phyloP scores from a whole-genome alignment of 1,140 invertebrate species.

The Hyposmocoma kahamanoa region DNA sequence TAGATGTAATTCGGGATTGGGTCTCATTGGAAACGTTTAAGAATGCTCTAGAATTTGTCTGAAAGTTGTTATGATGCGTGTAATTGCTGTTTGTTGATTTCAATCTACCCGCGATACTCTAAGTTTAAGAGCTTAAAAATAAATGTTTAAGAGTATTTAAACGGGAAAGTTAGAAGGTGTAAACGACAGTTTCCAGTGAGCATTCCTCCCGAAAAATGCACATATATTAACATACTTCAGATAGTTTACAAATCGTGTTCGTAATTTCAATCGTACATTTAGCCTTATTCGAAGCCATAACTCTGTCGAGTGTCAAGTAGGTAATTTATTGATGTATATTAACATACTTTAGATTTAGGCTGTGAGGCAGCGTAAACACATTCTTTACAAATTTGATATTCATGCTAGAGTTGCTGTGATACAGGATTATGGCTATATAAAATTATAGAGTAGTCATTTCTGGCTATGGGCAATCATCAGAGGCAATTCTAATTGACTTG shows the following conservation, averaged over 20 bases:
- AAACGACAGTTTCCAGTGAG: neutral
- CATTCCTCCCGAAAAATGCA: conserved; percentile 33
- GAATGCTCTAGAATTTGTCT: too few species aligned
- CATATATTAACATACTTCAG: conserved; percentile 34
- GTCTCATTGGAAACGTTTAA: too few species aligned
- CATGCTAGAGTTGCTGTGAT: conserved; percentile 73
- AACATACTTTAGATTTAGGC: conserved; percentile 60
- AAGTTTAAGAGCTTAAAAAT: too few species aligned
- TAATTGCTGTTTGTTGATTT: too few species aligned
- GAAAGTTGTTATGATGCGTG: too few species aligned
- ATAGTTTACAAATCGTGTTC: conserved; percentile 46
- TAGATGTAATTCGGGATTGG: too few species aligned
- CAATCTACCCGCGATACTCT: too few species aligned
- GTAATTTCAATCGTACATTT: conserved; percentile 46
- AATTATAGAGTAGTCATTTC: conserved; percentile 43
- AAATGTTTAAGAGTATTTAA: too few species aligned
- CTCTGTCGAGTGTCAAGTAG: conserved; percentile 25
- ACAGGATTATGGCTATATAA: conserved; percentile 69
- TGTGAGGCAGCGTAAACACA: conserved; percentile 60
- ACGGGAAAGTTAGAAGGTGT: neutral
- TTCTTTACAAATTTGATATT: conserved; percentile 62
- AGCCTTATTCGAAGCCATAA: conserved; percentile 39
- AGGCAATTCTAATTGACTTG: conserved; percentile 11
- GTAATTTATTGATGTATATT: conserved; percentile 51
- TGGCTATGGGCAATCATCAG: conserved; percentile 27